A percentile compares a stretch with the other conserved stretches of the same genome.
Conservation (phyloP, 2,888 invertebrate species). For the Dynastes grantii region DNA sequence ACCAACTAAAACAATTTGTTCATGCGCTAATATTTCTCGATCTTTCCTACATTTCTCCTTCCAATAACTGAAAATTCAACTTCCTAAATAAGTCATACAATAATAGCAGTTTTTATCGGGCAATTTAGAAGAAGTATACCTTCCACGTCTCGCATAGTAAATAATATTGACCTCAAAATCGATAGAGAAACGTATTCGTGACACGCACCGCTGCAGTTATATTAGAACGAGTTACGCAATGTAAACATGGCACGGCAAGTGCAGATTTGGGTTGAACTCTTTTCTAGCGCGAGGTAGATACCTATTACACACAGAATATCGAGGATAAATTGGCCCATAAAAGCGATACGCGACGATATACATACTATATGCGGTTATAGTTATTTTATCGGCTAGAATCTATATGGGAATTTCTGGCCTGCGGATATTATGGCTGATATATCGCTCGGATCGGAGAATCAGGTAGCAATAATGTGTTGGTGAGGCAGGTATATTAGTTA, state of each 20-base stretch:
- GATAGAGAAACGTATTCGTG: conserved; percentile 4
- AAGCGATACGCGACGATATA: neutral
- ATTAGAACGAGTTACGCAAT: conserved; percentile 12
- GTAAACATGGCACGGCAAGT: conserved; percentile 9
- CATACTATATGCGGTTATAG: neutral
- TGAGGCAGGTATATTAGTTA: too few relatives aligned
- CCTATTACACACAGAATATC: neutral
- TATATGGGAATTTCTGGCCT: neutral
- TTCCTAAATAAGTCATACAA: neutral
- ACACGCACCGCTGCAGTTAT: conserved; percentile 16
- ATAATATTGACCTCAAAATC: conserved; percentile 18
- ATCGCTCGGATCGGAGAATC: too few relatives aligned
- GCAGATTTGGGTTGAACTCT: conserved; percentile 21
- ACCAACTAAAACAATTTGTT: too few relatives aligned
- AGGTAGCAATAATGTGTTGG: too few relatives aligned
- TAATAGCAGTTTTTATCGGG: neutral
- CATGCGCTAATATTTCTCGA: neutral
- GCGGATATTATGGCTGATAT: too few relatives aligned
- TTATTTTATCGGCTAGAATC: neutral
- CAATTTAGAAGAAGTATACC: neutral
- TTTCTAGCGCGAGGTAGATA: conserved; percentile 8
- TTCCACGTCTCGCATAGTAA: neutral
- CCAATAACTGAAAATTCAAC: too few relatives aligned
- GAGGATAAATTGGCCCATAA: neutral
- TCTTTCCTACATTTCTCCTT: neutral